Evolutionary conservation across 2,113 vertebrate species (phyloP).

Genomic region (Pristiophorus japonicus): DNA sequence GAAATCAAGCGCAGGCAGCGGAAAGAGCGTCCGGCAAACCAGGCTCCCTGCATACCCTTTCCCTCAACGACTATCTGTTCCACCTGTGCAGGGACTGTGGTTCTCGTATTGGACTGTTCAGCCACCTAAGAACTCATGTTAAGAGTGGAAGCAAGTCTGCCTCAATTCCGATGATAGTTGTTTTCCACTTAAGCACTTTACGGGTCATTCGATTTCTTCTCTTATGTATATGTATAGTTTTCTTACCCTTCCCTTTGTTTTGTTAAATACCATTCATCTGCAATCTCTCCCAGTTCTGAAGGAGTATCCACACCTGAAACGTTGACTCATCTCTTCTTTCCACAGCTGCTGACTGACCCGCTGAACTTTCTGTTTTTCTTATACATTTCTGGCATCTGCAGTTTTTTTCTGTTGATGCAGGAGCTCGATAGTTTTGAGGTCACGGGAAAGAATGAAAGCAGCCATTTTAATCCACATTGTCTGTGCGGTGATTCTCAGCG

Average conservation of each 20-base stretch:
- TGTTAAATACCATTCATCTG: neutral
- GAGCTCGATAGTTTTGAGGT: neutral
- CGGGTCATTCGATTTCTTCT: neutral
- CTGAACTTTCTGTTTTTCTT: neutral
- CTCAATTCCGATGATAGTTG: no score
- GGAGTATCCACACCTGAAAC: neutral
- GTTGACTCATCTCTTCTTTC: neutral
- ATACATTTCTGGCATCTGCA: neutral
- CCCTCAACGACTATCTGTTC: no score
- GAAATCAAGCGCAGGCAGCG: no score
- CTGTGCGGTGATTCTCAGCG: neutral
- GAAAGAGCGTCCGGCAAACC: no score
- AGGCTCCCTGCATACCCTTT: no score
- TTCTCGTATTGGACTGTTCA: no score
- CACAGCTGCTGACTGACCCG: neutral
- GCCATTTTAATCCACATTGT: neutral
- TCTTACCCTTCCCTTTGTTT: neutral
- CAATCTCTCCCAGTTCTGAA: neutral
- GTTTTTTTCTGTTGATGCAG: neutral
- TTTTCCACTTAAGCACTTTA: neutral
- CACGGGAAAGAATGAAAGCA: neutral
- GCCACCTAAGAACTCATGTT: no score
- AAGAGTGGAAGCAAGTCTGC: no score
- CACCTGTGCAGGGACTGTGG: no score
- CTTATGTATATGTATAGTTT: neutral